Base-by-base conservation (phyloP, 1,140 invertebrate genomes). In the Diabrotica virgifera region DNA sequence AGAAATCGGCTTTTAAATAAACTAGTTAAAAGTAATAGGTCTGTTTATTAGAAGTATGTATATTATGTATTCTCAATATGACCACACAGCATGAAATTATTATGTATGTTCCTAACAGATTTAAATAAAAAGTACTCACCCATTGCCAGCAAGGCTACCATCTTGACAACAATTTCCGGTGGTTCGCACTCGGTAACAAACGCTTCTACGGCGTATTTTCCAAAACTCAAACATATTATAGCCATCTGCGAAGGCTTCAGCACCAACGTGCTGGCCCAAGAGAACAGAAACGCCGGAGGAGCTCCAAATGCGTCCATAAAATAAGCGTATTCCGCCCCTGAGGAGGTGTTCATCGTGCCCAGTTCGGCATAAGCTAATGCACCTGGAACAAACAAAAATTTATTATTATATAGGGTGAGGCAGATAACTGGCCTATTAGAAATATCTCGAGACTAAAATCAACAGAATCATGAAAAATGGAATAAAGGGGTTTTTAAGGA, bases 231-330 rank as follows among this genome's bases (percentile, higher is more conserved):
- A 75, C 91, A 93, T 74, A 97, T 96, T 74, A 97, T 95, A 63
- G 93, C 93, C 88, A 95, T 90, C 80, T 96, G 94, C 46, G 93
- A 93, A 59, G 94, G 93, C 81, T 96, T 96, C 62, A 97, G 83
- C 59, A 97, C 90, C 72, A 97, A 83, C 46, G 94, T 92, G 66
- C 78, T 78, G 71, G 93, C 91, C 94, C 94, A 96, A 72, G 91
- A 92, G 80, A 95, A 96, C 40, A 96, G 83, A 80, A 95, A 97
- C 64, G 93, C 93, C 54, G 93, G 91, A 59, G 94, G 86, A 68
- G 91, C 88, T 63, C 93, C 93, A 80, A 93, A 94, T 51, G 92
- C 92, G 75, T 93, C 90, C 88, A 94, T 91, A 76, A 94, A 93
- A 76, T 96, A 96, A 35, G 93, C 92, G 81, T 95, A 96, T 78